Evolutionary conservation across 2,888 invertebrate species (phyloP).

Genomic region (Cyaniris semiargus): DNA sequence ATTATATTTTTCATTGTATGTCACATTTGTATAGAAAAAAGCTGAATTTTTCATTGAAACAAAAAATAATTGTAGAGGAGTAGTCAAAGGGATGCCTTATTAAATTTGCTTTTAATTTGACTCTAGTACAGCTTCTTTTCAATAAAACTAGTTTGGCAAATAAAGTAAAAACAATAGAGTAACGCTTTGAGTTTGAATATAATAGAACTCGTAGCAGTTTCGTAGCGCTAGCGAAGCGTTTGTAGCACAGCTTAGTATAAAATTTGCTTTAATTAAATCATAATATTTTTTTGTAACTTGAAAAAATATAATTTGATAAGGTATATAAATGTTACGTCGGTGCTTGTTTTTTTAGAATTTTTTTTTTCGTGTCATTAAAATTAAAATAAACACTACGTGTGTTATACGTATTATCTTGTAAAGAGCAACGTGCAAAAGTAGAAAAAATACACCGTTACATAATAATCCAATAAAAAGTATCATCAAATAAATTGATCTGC

Average conservation of each 20-base stretch:
- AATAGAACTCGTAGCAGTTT: slow-evolving; percentile 1
- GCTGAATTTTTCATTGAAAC: background rate
- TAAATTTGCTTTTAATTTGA: background rate
- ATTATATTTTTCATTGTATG: too few relatives aligned
- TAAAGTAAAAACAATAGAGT: background rate
- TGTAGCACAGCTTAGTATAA: background rate
- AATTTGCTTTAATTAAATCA: background rate
- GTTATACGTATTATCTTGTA: background rate
- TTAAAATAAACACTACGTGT: background rate
- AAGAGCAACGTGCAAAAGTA: background rate
- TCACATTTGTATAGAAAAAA: too few relatives aligned
- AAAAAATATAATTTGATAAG: too few relatives aligned
- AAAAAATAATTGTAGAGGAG: background rate
- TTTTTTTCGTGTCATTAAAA: background rate
- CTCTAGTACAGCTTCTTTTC: background rate
- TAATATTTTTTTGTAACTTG: background rate
- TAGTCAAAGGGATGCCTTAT: background rate
- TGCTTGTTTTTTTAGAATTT: too few relatives aligned
- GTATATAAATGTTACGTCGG: too few relatives aligned
- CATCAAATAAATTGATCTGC: background rate
- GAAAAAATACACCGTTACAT: background rate
- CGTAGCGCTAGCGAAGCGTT: background rate
- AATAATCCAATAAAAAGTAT: background rate
- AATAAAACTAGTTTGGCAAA: background rate
- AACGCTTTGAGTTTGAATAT: background rate